These are phyloP conservation scores for Chrysolina haemoptera DNA, from an alignment of 2,888 invertebrate genomes.

Conservation along the genomic window DNA sequence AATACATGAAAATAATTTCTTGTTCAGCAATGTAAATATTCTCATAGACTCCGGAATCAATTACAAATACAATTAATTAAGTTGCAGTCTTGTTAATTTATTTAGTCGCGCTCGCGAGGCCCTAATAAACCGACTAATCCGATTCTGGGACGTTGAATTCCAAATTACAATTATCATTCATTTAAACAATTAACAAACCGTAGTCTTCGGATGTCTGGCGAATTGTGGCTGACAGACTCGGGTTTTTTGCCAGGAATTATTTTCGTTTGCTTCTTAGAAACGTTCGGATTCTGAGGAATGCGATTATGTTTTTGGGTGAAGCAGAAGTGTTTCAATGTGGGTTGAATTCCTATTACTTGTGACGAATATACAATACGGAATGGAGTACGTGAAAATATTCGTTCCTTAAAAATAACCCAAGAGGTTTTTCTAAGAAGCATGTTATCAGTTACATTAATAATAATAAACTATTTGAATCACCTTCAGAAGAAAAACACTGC, in stretches of 20 bases:
- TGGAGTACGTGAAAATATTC: too few species aligned
- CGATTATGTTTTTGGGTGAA: background rate
- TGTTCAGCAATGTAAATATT: slow-evolving; percentile 19
- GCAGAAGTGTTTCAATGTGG: background rate
- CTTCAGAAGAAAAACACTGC: too few species aligned
- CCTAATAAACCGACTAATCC: slow-evolving; percentile 53
- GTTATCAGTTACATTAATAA: too few species aligned
- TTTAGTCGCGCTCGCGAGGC: slow-evolving; percentile 40
- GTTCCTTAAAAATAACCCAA: too few species aligned
- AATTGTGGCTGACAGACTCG: slow-evolving; percentile 11
- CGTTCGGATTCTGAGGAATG: background rate
- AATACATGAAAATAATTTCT: slow-evolving; percentile 4
- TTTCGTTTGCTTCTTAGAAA: background rate
- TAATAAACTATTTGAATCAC: too few species aligned
- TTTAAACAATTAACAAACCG: slow-evolving; percentile 48
- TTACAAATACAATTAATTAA: slow-evolving; percentile 56
- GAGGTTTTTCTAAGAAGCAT: too few species aligned
- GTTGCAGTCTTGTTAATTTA: slow-evolving; percentile 53
- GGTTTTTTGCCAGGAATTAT: slow-evolving; percentile 6
- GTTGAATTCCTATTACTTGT: background rate
- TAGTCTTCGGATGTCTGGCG: slow-evolving; percentile 31
- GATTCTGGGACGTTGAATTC: slow-evolving; percentile 50
- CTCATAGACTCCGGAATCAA: slow-evolving; percentile 38
- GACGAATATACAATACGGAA: too few species aligned
- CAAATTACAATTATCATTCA: slow-evolving; percentile 54